Evolutionary conservation across 1,140 invertebrate genomes (phyloP).

Genomic region (Zophobas morio): DNA sequence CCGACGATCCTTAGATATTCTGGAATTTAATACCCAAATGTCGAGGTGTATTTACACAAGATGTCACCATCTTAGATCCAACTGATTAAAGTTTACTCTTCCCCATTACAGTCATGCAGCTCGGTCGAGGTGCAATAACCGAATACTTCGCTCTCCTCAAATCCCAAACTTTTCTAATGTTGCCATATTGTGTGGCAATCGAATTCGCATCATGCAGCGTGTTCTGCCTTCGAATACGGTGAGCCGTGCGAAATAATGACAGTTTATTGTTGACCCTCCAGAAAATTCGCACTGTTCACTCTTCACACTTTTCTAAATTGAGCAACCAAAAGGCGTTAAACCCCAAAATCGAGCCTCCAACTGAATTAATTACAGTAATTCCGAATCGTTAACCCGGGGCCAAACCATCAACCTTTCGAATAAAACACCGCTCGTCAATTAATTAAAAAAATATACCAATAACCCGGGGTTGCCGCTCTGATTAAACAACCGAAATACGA

Average conservation of each 20-base stretch:
- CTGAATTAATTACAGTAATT: not conserved
- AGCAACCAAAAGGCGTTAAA: not conserved
- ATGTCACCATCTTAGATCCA: not conserved
- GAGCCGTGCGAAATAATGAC: constrained; percentile 46
- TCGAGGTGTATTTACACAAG: not conserved
- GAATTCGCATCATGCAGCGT: constrained; percentile 46
- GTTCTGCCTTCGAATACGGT: constrained; percentile 39
- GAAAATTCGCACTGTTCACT: not conserved
- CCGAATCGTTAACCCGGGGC: not conserved
- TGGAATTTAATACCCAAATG: not conserved
- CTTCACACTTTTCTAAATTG: constrained; percentile 6
- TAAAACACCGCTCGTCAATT: constrained; percentile 10
- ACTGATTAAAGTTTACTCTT: not conserved
- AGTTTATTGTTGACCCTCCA: constrained; percentile 8
- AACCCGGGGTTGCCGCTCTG: no score
- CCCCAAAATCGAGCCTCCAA: not conserved
- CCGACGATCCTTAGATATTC: no score
- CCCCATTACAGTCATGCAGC: not conserved
- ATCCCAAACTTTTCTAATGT: constrained; percentile 50
- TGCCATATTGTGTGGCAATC: constrained; percentile 48
- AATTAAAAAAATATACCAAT: constrained; percentile 13
- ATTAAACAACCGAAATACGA: not conserved
- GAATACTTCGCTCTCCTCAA: constrained; percentile 26
- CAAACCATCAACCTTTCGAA: constrained; percentile 7
- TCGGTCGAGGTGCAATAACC: constrained; percentile 7